These are phyloP conservation scores for Podarcis raffonei DNA, from an alignment of 2,113 vertebrate genomes.

Conservation along the genomic window DNA sequence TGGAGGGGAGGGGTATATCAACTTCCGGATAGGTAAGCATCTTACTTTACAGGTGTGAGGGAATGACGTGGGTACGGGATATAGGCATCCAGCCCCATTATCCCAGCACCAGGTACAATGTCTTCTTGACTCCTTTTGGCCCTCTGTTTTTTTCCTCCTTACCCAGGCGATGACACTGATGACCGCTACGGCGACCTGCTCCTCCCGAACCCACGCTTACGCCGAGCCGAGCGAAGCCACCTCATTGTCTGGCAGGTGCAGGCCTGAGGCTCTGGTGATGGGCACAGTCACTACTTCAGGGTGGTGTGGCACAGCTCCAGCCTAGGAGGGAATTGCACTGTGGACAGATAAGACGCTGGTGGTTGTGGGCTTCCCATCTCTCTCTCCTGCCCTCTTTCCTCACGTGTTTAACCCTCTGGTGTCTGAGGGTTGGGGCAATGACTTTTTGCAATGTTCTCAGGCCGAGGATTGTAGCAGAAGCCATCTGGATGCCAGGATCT, in stretches of 20 bases:
- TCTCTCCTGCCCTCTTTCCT: neutral
- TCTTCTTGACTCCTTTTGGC: neutral
- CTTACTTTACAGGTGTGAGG: neutral
- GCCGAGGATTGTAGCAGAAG: neutral
- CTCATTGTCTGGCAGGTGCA: constrained; percentile 57
- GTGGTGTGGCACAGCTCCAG: neutral
- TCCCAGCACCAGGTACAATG: neutral
- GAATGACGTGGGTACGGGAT: neutral
- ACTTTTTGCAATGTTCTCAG: neutral
- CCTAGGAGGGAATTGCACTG: neutral
- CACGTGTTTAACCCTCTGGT: neutral
- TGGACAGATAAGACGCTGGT: neutral
- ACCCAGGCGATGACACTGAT: constrained; percentile 44
- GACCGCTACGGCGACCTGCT: constrained; percentile 43
- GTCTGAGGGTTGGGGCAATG: neutral
- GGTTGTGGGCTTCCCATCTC: neutral
- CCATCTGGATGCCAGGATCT: neutral
- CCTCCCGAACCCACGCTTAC: constrained; percentile 31
- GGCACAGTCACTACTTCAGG: neutral
- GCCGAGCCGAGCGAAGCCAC: constrained; percentile 49
- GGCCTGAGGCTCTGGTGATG: neutral
- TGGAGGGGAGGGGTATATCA: constrained; percentile 86
- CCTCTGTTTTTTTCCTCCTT: neutral
- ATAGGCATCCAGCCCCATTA: neutral
- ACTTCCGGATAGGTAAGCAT: constrained; percentile 82